Conservation (phyloP, 2,888 invertebrate species). For the Chromoteleia sp. region DNA sequence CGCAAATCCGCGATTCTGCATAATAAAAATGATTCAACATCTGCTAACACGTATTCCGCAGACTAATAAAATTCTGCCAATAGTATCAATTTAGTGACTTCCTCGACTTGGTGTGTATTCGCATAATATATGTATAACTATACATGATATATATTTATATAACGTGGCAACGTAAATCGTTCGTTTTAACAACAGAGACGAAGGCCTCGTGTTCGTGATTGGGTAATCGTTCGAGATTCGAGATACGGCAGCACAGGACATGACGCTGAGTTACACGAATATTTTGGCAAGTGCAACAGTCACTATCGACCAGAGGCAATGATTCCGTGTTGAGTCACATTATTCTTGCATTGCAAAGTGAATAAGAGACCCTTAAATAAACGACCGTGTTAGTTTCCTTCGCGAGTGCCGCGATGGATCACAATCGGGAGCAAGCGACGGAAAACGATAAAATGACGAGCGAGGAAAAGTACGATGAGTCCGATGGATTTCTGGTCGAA, state of each 20-base stretch:
- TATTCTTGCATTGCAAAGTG: conserved; percentile 12
- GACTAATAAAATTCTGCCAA: neutral
- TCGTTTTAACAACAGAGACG: conserved; percentile 36
- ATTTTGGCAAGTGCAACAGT: conserved; percentile 65
- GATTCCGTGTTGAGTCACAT: conserved; percentile 33
- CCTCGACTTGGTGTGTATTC: neutral
- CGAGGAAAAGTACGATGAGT: conserved; percentile 40
- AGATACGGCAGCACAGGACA: conserved; percentile 28
- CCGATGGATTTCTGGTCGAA: conserved; percentile 71
- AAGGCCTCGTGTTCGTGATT: conserved; percentile 61
- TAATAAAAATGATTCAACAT: neutral
- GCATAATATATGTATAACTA: neutral
- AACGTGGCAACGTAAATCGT: conserved; percentile 29
- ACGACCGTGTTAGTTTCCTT: conserved; percentile 7
- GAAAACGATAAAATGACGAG: conserved; percentile 5
- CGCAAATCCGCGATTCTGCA: no score
- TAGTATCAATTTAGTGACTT: neutral
- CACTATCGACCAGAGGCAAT: conserved; percentile 35
- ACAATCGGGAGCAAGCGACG: neutral
- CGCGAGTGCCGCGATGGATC: conserved; percentile 1
- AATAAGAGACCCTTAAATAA: conserved; percentile 21
- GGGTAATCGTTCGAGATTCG: conserved; percentile 60
- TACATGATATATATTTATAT: conserved; percentile 41
- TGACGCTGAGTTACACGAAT: conserved; percentile 50
- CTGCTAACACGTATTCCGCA: neutral